Base-by-base conservation (phyloP, 2,797 vertebrate species). In the Holocentrus rufus region DNA sequence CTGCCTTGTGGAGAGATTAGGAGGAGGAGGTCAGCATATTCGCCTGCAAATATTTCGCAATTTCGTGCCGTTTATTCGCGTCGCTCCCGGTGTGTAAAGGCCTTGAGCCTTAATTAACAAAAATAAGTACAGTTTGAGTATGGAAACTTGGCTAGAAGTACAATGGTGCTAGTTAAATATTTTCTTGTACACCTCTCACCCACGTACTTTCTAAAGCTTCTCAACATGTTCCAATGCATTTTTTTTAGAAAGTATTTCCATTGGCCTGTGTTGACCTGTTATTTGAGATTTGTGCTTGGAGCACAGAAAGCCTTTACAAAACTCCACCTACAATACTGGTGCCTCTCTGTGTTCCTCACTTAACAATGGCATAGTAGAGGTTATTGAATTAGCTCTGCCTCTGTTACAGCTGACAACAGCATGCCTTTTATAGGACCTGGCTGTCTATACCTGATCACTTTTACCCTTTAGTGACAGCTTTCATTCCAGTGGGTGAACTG, bases 401-500 rank as follows among this genome's bases (percentile, higher is more conserved):
- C 59, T 46, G 22, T 36, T 27, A 53, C 15, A 62, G 46, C 49
- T 56, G 70, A 82, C 73, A 72, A 14, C n/a, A 72, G 55, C 62
- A 17, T 22, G 22, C 55, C 68, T 77, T 71, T 55, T 57, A 76
- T 52, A 57, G 39, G 49, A 56, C 22, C 20, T 42, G 5, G 18
- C 46, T 74, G 69, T 62, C 70, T 59, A 0, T 72, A 56, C 52
- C 20, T 62, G 72, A 76, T 50, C 64, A 31, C 69, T 49, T 79
- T 68, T 56, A 55, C 65, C 65, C 11, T 69, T 44, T 66, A 69
- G 80, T 73, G 57, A 60, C 31, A 59, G 62, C 14, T 71, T 79
- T 78, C 42, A 75, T 76, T 78, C 64, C 70, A 63, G 59, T 61
- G 65, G 69, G 77, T 74, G 44, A 76, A 74, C 77, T 27, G 9